Evolutionary conservation across 2,113 vertebrate species (phyloP).

Genomic region (Octodon degus): DNA sequence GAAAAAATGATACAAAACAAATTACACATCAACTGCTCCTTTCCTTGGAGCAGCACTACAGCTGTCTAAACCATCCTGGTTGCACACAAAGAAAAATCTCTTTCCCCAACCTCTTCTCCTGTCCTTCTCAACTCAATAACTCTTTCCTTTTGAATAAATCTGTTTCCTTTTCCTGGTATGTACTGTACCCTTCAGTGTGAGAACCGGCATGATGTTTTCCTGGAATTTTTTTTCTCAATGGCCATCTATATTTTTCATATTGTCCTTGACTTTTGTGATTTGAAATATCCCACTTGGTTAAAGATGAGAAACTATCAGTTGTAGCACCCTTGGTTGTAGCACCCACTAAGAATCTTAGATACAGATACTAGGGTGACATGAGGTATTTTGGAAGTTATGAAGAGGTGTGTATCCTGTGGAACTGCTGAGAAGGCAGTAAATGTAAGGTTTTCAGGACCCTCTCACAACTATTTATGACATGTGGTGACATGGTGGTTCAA

Average conservation of each 20-base stretch:
- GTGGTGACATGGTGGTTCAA: not conserved
- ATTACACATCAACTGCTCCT: too few relatives aligned
- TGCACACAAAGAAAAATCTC: too few relatives aligned
- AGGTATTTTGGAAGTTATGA: not conserved
- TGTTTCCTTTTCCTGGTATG: too few relatives aligned
- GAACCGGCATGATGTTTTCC: not conserved
- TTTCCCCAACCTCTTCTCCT: too few relatives aligned
- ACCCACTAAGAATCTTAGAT: not conserved
- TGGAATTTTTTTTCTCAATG: not conserved
- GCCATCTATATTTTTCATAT: not conserved
- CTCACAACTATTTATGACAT: not conserved
- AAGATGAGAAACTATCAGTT: not conserved
- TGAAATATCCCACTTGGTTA: not conserved
- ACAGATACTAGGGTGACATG: fast-evolving
- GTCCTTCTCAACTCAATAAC: too few relatives aligned
- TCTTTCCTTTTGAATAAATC: too few relatives aligned
- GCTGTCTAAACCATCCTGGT: too few relatives aligned
- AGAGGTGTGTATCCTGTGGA: not conserved
- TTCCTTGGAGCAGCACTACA: too few relatives aligned
- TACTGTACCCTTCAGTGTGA: too few relatives aligned
- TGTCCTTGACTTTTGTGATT: not conserved
- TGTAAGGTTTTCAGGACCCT: fast-evolving
- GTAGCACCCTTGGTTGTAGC: fast-evolving
- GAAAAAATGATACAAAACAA: too few relatives aligned
- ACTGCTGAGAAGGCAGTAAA: not conserved